Base-by-base conservation (phyloP, 2,888 invertebrate species). In the Ochropacha duplaris region DNA sequence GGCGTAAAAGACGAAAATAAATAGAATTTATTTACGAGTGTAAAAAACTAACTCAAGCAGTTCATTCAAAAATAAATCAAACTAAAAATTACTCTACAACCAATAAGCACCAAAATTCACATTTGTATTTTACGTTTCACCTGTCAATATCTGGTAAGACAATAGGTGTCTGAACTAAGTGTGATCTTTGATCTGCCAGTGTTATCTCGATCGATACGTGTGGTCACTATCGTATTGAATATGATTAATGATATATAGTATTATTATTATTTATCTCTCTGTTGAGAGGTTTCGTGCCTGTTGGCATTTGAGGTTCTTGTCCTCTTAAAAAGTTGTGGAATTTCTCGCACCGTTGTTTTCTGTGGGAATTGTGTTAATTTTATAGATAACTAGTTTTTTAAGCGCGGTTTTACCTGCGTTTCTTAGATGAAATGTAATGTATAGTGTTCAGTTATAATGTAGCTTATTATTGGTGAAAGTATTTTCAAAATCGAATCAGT, bases 181-280 rank as follows among this genome's bases (percentile, higher is more conserved):
- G 75, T 69, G 71, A 73, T 71, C 71, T 66, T 19, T 22, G 54
- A 71, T 67, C 56, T 56, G 44, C 58, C 12, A n/a, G n/a, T 22
- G 44, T 68, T 71, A 78, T 77, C 77, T 67, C 61, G 72, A 70
- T 71, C 71, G 65, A 19, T 61, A 58, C 57, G 64, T 71, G 68
- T 65, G 68, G 71, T 57, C 64, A 56, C 56, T 19, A 28, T 44
- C 11, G 34, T 52, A 54, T 34, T 52, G 69, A 69, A 52, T 36
- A 66, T 60, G 72, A 74, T 73, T 72, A 72, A 73, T 72, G 19
- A 44, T 49, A 24, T 49, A 26, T 0, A 19, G 12, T 12, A n/a
- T 26, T 51, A 19, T 51, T 28, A 51, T 51, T 44, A 44, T 44
- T 44, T 44, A 44, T 44, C 19, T 51, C 28, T 51, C 28, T 51